Base-by-base conservation (phyloP, 1,140 invertebrate genomes). In the Sesamia nonagrioides region DNA sequence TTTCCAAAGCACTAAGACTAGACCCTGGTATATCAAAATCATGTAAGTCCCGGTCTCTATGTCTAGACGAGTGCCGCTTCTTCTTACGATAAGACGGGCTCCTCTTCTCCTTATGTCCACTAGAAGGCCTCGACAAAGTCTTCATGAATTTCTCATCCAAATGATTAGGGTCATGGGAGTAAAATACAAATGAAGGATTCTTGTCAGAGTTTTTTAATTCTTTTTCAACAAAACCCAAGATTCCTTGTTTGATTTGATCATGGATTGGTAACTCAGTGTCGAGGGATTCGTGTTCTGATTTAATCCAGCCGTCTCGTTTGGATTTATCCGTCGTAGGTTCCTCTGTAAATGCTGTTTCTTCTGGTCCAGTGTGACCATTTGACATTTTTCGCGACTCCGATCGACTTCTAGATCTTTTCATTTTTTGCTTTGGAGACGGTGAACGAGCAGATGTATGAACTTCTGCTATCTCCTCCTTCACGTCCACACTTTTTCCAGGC, bases 241-340 rank as follows among this genome's bases (percentile, higher is more conserved):
- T 96, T 83, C 95, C 96, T 84, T 95, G 95, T 83, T 96, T 96
- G 56, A 96, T 96, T 91, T 96, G 95, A 74, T 95, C 92, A 69
- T 95, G 94, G 42, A 95, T 95, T 11, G 93, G 93, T 9, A 95
- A 81, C 81, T 96, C 96, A n/a, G 93, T 93, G 79, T 96, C 96
- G 33, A 95, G 86, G 7, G 95, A 96, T 50, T 96, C 94, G 63
- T 95, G 89, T 82, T 95, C 95, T 1, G 94, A 95, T 72, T 94
- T 93, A 15, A 92, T 89, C 95, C 95, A 95, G 61, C 88, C 93
- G 37, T 95, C 94, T 9, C 91, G 81, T 17, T 86, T 82, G 5
- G 80, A 58, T 60, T 66, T 79, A 4, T 86, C 80, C 6, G 50
- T 45, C 0, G 84, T 82, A 1, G 63, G 50, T 6, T 81, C 60